Evolutionary conservation across 2,113 vertebrate species (phyloP), one percentile per base, ranked within the genome.

Genomic region (Loxodonta africana): DNA sequence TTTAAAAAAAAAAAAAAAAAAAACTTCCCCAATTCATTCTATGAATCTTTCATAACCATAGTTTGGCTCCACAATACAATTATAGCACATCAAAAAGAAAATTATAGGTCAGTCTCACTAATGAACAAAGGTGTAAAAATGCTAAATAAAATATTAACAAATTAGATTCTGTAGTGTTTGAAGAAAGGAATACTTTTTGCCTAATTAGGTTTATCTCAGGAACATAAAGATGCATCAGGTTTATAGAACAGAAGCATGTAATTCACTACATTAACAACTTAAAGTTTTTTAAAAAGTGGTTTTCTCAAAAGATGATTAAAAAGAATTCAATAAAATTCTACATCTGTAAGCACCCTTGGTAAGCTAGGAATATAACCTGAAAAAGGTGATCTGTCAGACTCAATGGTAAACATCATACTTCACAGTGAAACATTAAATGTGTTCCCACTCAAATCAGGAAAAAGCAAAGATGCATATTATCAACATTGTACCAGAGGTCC

Each of bases 291-390:
- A 83, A 63, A 94, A 95, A 90, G 28, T 53, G 7, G 74, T 90
- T 10, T 83, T 87, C 26, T 87, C 53, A 91, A 44, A 87, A 91
- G 44, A 44, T 30, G 71, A 74, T 65, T 65, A 9, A 28, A 71
- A 81, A 51, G 15, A 86, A 95, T 63, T 73, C 41, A 82, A 83
- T 74, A 57, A 87, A 92, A 88, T 74, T 91, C 76, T 53, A 91
- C 44, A 51, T 81, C 28, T 67, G 8, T 65, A 63, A 74, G 91
- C 7, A 74, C 11, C 46, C 15, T 81, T 73, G 28, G 8, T 37
- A 69, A 67, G 28, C 17, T 77, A 83, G 60, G 80, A 84, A 46
- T 62, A 23, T n/a, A 69, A 78, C 23, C 41, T 48, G 48, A 87
- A 87, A 88, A 83, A 76, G 76, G n/a, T 20, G 37, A 88, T 44